Evolutionary conservation across 1,140 invertebrate genomes (phyloP), one percentile per base, ranked within the genome.

Genomic region (Calliphora vicina): DNA sequence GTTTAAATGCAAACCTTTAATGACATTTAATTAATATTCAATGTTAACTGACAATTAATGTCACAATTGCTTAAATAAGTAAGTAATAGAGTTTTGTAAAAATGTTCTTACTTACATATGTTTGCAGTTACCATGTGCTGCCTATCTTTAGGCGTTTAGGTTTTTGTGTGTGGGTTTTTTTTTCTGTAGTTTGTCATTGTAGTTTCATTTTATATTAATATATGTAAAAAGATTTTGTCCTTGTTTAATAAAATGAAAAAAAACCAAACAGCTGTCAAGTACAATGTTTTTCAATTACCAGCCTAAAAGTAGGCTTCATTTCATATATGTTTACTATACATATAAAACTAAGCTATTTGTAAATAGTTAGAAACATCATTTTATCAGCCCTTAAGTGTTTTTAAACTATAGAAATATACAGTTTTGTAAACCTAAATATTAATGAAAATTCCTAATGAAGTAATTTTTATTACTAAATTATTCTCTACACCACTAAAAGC

Each of bases 11-110:
- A 67, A 67, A 67, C 61, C 23, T 67, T 57, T 67, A 67, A 67
- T 67, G 61, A 67, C 61, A 67, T 67, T 67, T 67, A 67, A 67
- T 67, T 67, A 67, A 67, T 67, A 67, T 67, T 67, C 61, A 25
- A 67, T 67, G n/a, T 25, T 67, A 23, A 67, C 61, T 67, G 61
- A 67, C 61, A 67, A 67, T 67, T 67, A 67, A 67, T 67, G 61
- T 67, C 61, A 67, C 61, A 10, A 10, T 67, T 20, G 17, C 61
- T 25, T 67, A 67, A 23, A 61, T 61, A n/a, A 20, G 3, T 67
- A 67, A 25, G 61, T 67, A 67, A 67, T 67, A 67, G 61, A 25
- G 12, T 12, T 50, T 50, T 50, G 42, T 43, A 6, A 43, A 6
- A 43, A 12, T 15, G 4, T 50, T 50, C 17, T 50, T 29, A 29